Percentiles rank a stretch among this genome's conserved stretches.
These are phyloP conservation scores for Trematocara zebra DNA, from an alignment of 2,113 vertebrate species.

Conservation along the genomic window DNA sequence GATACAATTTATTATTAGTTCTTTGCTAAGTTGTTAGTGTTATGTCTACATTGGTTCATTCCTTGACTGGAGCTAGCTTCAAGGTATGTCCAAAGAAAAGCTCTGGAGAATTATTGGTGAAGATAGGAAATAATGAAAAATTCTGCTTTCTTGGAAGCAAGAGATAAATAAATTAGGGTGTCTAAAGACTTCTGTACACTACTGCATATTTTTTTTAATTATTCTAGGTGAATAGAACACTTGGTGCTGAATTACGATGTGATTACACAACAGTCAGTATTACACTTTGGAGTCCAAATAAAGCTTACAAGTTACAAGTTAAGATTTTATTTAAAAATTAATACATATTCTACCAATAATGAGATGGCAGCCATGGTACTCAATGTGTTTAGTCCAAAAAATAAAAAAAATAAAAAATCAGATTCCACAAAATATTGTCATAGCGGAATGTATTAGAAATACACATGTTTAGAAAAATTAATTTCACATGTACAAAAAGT, in stretches of 20 bases:
- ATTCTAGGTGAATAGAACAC: background rate
- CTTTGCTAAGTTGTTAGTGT: too few species aligned
- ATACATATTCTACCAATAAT: background rate
- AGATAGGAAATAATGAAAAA: too few species aligned
- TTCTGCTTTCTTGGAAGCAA: too few species aligned
- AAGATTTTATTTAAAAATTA: background rate
- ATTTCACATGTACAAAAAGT: background rate
- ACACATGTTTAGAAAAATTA: background rate
- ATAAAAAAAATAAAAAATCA: background rate
- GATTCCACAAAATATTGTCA: background rate
- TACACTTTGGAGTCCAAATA: background rate
- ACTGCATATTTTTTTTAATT: background rate
- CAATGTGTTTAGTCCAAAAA: background rate
- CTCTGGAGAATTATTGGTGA: too few species aligned
- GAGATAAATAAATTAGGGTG: too few species aligned
- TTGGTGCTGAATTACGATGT: background rate
- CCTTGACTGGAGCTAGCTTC: too few species aligned
- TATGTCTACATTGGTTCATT: too few species aligned
- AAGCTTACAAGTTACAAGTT: background rate
- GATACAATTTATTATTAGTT: too few species aligned
- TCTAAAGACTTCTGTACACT: too few species aligned
- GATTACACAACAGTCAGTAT: background rate
- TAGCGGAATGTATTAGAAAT: background rate
- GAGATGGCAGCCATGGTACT: background rate
- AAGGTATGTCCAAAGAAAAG: too few species aligned